Evolutionary conservation across 1,140 invertebrate species (phyloP), one percentile per base, ranked within the genome.

Genomic region (Lepidotrigona ventralis): DNA sequence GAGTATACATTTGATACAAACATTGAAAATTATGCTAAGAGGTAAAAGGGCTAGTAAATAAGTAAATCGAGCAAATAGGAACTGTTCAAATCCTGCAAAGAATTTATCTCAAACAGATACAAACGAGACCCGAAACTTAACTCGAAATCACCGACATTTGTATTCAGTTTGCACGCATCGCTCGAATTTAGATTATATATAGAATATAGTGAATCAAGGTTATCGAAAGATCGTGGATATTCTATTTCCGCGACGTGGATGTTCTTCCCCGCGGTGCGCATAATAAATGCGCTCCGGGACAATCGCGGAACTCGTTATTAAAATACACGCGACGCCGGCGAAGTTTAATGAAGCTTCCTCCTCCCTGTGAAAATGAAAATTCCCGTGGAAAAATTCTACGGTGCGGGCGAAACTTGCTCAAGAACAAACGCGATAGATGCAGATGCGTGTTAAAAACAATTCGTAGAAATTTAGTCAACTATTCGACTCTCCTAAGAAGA

Each of bases 271-370:
- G 60, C 9, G 19, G n/a, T 68, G 53, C 29, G 63, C 64, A 58
- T 76, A 69, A 76, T 76, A 76, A 81, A 56, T 29, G 72, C 58
- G 60, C 71, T 29, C 19, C 39, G n/a, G 63, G 9, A 19, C n/a
- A 56, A 76, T 69, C 72, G 21, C n/a, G 80, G 5, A 23, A 23
- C 63, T 81, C 76, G 80, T 81, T 81, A 81, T 81, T 81, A 81
- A 81, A 81, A 81, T 81, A 81, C 63, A 76, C 80, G 53, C 72
- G 69, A 53, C n/a, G 53, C 23, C 39, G 21, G 80, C 21, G 69
- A 81, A 76, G 72, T 81, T 81, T 81, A 81, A 81, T 81, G 63
- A 69, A 56, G n/a, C 63, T 46, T 8, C 39, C 56, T 58, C 63
- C 80, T 76, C 53, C 51, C 26, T 76, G 76, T 81, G 58, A 23